phyloP scores from a whole-genome alignment of 2,888 invertebrate genomes.

The Philonicus albiceps region DNA sequence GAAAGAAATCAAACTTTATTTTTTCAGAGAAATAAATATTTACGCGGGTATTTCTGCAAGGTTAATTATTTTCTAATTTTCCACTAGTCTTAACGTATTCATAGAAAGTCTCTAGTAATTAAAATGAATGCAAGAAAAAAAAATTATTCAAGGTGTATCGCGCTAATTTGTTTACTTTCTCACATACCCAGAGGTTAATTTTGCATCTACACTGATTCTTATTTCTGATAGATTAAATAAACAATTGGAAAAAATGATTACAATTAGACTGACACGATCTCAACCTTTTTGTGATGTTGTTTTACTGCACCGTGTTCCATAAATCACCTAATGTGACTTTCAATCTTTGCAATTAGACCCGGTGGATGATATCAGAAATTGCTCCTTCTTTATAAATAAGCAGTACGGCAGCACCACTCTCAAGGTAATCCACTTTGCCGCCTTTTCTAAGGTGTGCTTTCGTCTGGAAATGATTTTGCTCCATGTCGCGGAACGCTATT shows the following conservation, averaged over 20 bases:
- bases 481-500: not conserved
- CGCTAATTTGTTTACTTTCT: not conserved
- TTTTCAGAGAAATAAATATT: not conserved
- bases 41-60: too few relatives aligned
- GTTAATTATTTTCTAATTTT: too few relatives aligned
- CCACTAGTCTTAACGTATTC: too few relatives aligned
- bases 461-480: not conserved
- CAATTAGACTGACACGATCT: not conserved
- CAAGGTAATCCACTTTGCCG: not conserved
- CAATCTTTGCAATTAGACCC: not conserved
- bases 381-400: not conserved
- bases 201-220: not conserved
- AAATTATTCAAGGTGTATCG: not conserved
- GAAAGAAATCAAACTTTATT: too few relatives aligned
- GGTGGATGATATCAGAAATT: not conserved
- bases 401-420: not conserved
- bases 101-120: not conserved
- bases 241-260: not conserved
- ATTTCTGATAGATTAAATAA: not conserved
- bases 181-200: not conserved
- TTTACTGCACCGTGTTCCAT: not conserved
- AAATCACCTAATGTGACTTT: not conserved
- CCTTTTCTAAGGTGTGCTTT: not conserved
- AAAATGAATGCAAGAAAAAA: too few relatives aligned
- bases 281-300: not conserved